These are phyloP conservation scores for Hedya salicella DNA, from an alignment of 2,888 invertebrate species.

Conservation along the genomic window DNA sequence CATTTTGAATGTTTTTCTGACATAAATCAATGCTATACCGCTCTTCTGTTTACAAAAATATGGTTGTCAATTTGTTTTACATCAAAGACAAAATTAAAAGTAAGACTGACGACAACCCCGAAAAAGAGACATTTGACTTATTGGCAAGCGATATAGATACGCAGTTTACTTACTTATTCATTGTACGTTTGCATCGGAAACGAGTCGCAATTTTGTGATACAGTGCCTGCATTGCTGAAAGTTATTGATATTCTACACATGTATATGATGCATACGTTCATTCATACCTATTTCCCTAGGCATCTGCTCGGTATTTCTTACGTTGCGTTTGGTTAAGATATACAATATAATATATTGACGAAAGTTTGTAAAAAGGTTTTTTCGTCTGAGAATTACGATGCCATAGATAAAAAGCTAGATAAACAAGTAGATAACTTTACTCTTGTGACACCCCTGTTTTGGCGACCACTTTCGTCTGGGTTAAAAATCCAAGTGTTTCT, in stretches of 20 bases:
- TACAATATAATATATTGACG: no score
- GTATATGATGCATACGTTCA: no score
- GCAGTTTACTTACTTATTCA: constrained; percentile 5
- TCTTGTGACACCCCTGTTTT: not conserved
- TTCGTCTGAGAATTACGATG: no score
- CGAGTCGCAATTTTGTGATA: not conserved
- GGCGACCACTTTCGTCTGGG: not conserved
- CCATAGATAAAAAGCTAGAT: no score
- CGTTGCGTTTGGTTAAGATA: no score
- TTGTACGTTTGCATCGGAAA: constrained; percentile 6
- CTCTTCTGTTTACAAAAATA: no score
- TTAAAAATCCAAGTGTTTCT: not conserved
- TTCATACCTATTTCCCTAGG: not conserved
- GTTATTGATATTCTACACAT: no score
- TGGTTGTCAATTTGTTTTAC: no score
- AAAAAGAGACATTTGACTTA: constrained; percentile 2
- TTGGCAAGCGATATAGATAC: constrained; percentile 21
- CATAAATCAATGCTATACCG: no score
- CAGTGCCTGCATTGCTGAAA: not conserved
- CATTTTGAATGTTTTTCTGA: not conserved
- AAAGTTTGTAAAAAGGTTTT: no score
- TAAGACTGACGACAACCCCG: constrained; percentile 5
- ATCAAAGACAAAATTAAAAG: no score
- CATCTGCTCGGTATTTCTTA: no score
- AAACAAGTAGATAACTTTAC: not conserved